Conservation (phyloP, 2,797 vertebrate genomes). For the Sebastes iracundus region DNA sequence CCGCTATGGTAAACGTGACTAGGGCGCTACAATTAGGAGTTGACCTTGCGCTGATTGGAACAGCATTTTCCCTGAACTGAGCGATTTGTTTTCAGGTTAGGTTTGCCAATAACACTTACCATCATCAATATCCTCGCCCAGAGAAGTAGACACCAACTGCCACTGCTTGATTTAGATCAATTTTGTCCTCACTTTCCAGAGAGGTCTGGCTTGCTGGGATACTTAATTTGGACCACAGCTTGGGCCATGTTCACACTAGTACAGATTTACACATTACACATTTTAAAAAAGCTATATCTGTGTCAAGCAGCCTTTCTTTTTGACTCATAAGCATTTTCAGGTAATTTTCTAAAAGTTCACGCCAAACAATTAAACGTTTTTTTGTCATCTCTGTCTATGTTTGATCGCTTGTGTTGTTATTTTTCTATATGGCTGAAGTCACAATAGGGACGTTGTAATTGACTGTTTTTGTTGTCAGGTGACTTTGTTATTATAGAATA, state of each 20-base stretch:
- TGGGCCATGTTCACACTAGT: neutral
- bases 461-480: neutral
- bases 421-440: neutral
- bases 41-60: slow-evolving; percentile 39
- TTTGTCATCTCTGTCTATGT: neutral
- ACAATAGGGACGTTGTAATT: neutral
- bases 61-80: slow-evolving; percentile 18
- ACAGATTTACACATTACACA: too few species aligned
- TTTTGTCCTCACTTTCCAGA: slow-evolving; percentile 24
- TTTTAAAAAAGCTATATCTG: neutral
- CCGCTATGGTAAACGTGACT: neutral
- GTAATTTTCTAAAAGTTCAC: neutral
- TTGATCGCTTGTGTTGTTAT: neutral
- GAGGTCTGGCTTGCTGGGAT: neutral
- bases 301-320: neutral
- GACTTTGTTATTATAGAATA: neutral
- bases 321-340: neutral
- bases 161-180: slow-evolving; percentile 48
- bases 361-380: neutral
- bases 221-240: neutral
- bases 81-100: slow-evolving; percentile 45
- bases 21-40: slow-evolving; percentile 32
- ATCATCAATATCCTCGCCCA: slow-evolving; percentile 43
- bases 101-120: slow-evolving; percentile 48
- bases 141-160: slow-evolving; percentile 38